These are phyloP conservation scores for Graptemys geographica DNA, from an alignment of 2,797 vertebrate species.

Conservation along the genomic window DNA sequence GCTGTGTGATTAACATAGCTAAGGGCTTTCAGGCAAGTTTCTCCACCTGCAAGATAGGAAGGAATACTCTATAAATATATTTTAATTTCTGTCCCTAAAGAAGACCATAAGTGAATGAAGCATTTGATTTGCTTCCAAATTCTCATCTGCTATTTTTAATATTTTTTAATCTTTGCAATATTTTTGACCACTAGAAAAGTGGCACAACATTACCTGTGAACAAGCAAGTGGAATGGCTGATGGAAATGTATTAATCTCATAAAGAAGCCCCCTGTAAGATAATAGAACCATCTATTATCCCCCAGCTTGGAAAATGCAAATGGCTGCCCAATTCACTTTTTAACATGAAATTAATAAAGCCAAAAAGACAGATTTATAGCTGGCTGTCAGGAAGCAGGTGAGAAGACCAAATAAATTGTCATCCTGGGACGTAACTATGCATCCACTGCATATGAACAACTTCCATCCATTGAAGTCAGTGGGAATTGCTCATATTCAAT, in stretches of 20 bases:
- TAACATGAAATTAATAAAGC: not conserved
- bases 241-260: not conserved
- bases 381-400: not conserved
- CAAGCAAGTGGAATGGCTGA: not conserved
- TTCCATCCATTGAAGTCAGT: not conserved
- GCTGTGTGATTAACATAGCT: fast-evolving
- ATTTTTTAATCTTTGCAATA: not conserved
- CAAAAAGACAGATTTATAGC: not conserved
- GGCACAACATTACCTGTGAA: not conserved
- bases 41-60: fast-evolving
- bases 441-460: not conserved
- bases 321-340: not conserved
- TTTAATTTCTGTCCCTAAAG: not conserved
- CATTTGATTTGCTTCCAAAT: not conserved
- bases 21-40: fast-evolving
- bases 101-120: fast-evolving
- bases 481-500: not conserved
- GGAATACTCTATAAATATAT: fast-evolving
- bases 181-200: not conserved
- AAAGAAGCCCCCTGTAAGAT: not conserved
- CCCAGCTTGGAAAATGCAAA: not conserved
- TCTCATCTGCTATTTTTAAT: not conserved
- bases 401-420: not conserved
- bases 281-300: not conserved
- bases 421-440: not conserved